Conservation (phyloP, 2,797 vertebrate genomes). For the Characodon lateralis region DNA sequence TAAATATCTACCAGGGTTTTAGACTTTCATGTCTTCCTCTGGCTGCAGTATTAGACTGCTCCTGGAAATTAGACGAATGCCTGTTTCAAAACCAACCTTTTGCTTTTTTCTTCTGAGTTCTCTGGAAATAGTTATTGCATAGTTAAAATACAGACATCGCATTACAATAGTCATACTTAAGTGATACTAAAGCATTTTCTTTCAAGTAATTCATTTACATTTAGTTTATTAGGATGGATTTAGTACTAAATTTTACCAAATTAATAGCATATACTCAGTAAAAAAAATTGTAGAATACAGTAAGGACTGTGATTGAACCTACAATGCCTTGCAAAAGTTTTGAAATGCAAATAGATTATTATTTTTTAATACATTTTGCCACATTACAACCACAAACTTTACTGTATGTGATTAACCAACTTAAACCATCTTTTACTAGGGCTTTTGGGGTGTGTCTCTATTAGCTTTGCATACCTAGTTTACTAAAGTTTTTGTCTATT, state of each 20-base stretch:
- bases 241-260: background rate
- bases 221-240: background rate
- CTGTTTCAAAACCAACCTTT: constrained; percentile 6
- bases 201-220: background rate
- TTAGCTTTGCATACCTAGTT: background rate
- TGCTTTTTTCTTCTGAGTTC: background rate
- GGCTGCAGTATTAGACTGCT: constrained; percentile 30
- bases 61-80: constrained; percentile 24
- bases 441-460: background rate
- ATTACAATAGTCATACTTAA: background rate
- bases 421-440: background rate
- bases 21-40: constrained; percentile 35
- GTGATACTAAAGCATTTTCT: background rate
- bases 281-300: background rate
- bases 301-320: background rate
- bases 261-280: background rate
- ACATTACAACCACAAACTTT: background rate
- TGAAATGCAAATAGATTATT: too few relatives aligned
- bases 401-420: background rate
- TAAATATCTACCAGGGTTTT: constrained; percentile 61
- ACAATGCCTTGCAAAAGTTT: background rate
- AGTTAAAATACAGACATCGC: background rate
- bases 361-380: background rate
- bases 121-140: background rate
- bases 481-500: background rate